These are phyloP conservation scores for Gadopsis marmoratus DNA, from an alignment of 2,797 vertebrate genomes.

Conservation along the genomic window DNA sequence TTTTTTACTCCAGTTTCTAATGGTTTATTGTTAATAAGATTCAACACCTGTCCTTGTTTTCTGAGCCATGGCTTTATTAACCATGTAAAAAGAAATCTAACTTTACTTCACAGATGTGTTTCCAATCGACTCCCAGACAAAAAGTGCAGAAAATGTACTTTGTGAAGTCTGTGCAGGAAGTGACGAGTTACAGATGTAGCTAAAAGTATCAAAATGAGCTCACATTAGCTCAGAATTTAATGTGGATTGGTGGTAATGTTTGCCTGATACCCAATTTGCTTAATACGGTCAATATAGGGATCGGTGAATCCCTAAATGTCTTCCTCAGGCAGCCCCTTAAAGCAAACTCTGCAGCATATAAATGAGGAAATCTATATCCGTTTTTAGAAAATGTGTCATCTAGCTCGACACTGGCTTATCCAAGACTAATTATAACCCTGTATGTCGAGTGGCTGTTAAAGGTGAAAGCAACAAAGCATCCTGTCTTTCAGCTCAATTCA, in stretches of 20 bases:
- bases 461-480: constrained; percentile 18
- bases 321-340: neutral
- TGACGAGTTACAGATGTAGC: neutral
- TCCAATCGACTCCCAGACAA: too few relatives aligned
- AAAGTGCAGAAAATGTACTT: too few relatives aligned
- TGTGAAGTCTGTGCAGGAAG: neutral
- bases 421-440: constrained; percentile 7
- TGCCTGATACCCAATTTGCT: neutral
- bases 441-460: constrained; percentile 23
- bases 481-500: constrained; percentile 27
- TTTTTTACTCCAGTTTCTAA: neutral
- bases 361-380: constrained; percentile 3
- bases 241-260: neutral
- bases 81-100: too few relatives aligned
- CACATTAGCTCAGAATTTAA: neutral
- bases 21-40: neutral
- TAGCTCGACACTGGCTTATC: constrained; percentile 1
- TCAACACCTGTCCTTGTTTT: neutral
- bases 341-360: constrained; percentile 10
- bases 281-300: neutral
- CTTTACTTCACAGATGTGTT: too few relatives aligned
- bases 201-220: neutral
- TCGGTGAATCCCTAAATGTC: neutral
- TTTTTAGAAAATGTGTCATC: constrained; percentile 21
- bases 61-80: neutral